A percentile compares a stretch with the other conserved stretches of the same genome.
Conservation (phyloP, 1,140 invertebrate species). For the Sitophilus oryzae region DNA sequence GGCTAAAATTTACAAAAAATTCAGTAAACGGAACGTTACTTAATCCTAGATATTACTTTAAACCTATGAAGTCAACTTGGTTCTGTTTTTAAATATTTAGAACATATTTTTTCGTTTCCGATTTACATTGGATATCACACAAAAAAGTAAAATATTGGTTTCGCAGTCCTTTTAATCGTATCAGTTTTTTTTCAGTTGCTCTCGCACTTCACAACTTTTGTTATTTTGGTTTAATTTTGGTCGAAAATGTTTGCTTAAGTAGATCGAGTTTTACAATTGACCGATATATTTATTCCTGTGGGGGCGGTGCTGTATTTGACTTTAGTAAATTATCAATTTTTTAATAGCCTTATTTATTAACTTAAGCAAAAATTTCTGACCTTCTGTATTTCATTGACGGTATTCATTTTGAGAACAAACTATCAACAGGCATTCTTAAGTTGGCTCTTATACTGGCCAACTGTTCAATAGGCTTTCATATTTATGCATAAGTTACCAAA, state of each 20-base stretch:
- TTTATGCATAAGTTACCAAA: no score
- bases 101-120: slow-evolving; percentile 38
- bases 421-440: no score
- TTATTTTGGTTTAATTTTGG: neutral
- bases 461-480: no score
- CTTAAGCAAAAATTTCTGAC: no score
- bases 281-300: no score
- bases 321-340: no score
- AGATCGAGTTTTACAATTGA: no score
- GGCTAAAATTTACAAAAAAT: slow-evolving; percentile 19
- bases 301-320: neutral
- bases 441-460: no score
- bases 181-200: neutral
- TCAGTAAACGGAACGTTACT: slow-evolving; percentile 14
- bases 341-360: no score
- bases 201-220: neutral
- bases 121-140: slow-evolving; percentile 32
- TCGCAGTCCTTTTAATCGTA: neutral
- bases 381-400: no score
- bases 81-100: slow-evolving; percentile 42
- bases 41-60: slow-evolving; percentile 20
- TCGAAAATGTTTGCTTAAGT: no score
- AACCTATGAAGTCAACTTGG: slow-evolving; percentile 32
- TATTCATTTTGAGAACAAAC: no score
- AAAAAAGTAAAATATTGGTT: slow-evolving; percentile 22